Base-by-base conservation (phyloP, 37 sponge, comb jelly and placozoan species). In the Cliona cf. orientalis region DNA sequence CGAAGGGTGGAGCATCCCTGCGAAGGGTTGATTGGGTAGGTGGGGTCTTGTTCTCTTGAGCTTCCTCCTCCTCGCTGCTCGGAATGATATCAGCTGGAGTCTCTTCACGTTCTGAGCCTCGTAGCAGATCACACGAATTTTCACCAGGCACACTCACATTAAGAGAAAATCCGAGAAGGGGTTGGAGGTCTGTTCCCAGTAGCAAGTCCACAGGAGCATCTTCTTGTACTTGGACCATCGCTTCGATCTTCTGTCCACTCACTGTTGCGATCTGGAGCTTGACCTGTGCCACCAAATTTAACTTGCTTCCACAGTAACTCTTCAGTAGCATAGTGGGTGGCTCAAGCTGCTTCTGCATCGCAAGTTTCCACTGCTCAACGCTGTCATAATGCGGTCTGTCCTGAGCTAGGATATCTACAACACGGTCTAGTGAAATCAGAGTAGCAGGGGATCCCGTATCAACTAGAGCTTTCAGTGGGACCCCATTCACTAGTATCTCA, bases 381-480 rank as follows among this genome's bases (percentile, higher is more conserved):
- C 41, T 25, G 46, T 74, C 29, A 3, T 55, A 22, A 1, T 55
- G 1, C 19, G 23, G 45, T 2, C 26, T 43, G 2, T 80, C 32
- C n/a, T 55, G 0, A 0, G 60, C 71, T 14, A 81, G 35, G 1
- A 66, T 70, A 12, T 58, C 1, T 28, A 81, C 2, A 2, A 69
- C 58, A 40, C 69, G 45, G 22, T 69, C 40, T 5, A 81, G 25
- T 1, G 89, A 88, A 0, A 82, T 55, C 0, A 88, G 70, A 23
- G 75, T 88, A 23, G 71, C 83, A 40, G 89, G 89, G n/a, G 83
- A 76, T 4, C 89, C 89, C 0, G 83, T 88, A 56, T 88, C 89
- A 57, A 88, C 31, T 26, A 82, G 61, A 19, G 89, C 83, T 26
- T 69, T 2, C 3, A 69, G 62, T 12, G 71, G n/a, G 33, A 76